Evolutionary conservation across 2,888 invertebrate species (phyloP).

Genomic region (Phyllotreta cruciferae): DNA sequence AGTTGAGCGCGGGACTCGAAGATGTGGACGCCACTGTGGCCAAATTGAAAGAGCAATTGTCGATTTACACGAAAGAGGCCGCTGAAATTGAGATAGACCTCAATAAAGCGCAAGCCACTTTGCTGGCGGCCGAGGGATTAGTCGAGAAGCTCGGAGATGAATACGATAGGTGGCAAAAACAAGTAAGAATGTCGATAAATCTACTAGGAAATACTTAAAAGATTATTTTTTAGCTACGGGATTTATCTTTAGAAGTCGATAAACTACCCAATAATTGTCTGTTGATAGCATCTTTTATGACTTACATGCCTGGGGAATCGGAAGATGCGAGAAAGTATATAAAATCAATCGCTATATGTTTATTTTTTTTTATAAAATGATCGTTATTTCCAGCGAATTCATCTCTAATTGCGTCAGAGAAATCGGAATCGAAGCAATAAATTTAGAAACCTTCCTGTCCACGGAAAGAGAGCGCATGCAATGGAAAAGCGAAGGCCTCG

Average conservation of each 20-base stretch:
- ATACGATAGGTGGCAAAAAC: conserved; percentile 84
- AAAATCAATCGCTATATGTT: neutral
- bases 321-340: no score
- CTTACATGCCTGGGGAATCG: no score
- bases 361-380: neutral
- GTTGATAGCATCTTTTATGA: no score
- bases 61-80: conserved; percentile 91
- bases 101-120: conserved; percentile 76
- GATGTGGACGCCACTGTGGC: conserved; percentile 84
- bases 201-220: no score
- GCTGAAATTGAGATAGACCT: conserved; percentile 88
- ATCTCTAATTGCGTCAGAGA: conserved; percentile 53
- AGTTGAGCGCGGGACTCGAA: conserved; percentile 76
- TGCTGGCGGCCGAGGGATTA: conserved; percentile 79
- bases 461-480: conserved; percentile 79
- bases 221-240: conserved; percentile 63
- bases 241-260: conserved; percentile 68
- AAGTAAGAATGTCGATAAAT: conserved; percentile 60
- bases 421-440: conserved; percentile 58
- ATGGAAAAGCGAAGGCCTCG: conserved; percentile 87
- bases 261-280: conserved; percentile 57
- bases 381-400: conserved; percentile 47
- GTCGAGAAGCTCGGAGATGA: conserved; percentile 90
- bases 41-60: conserved; percentile 77
- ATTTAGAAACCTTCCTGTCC: conserved; percentile 66